Base-by-base conservation (phyloP, 2,113 vertebrate genomes). In the Diadophis punctatus region DNA sequence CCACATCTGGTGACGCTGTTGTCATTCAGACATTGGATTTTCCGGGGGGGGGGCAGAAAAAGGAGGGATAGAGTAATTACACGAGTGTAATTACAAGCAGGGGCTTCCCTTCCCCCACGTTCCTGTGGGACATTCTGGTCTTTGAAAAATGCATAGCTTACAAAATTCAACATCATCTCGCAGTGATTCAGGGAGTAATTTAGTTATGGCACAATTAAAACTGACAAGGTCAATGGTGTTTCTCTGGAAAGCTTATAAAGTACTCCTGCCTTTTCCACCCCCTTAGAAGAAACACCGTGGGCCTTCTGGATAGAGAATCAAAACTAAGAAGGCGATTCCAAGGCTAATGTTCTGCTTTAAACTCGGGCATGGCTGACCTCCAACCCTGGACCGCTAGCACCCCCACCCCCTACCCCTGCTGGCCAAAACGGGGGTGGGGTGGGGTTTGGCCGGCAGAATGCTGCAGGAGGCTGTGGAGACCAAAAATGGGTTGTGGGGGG, bases 191-290 rank as follows among this genome's bases (percentile, higher is more conserved):
- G 63, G 86, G 85, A 92, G 87, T 85, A 92, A 85, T 94, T 94
- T 93, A 90, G 91, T 94, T 92, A 90, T 0, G 93, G 93, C 94
- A 93, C 95, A 97, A 93, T 95, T 94, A 95, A 92, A 87, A 87
- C 93, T 96, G 96, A 95, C 96, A 95, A 93, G 95, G 95, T 97
- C 96, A 96, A 96, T 95, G 94, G 58, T 91, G 89, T 25, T 93
- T 93, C 94, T 30, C 43, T 80, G 88, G 90, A 86, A 93, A 92
- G 94, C 94, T 10, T 89, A 91, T 34, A 56, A 92, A 95, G 92
- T 58, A 88, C 89, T 96, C 93, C 94, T 90, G 91, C 91, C 48
- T 88, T 60, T 88, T 46, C 87, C 53, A 43, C 34, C 20, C 52
- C 34, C 34, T 39, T 34, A 90, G 90, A 93, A 86, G 3, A 51